Percentiles rank a stretch among this genome's conserved stretches.
Evolutionary conservation across 2,113 vertebrate species (phyloP).

Genomic region (Gallinago media): DNA sequence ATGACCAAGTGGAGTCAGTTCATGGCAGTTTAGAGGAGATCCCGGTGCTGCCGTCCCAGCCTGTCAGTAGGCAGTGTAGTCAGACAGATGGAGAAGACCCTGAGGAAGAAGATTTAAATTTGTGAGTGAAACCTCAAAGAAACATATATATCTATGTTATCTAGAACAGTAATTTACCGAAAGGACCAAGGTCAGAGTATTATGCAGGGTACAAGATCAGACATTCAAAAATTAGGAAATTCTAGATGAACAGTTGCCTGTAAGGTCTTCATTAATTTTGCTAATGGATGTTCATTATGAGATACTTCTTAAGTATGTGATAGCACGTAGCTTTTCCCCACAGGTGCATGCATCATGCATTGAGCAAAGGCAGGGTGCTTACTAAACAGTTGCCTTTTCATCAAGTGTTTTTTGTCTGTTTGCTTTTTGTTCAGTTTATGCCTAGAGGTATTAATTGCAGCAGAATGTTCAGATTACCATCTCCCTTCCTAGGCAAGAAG

Average conservation of each 20-base stretch:
- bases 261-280: background rate
- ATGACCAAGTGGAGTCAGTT: slow-evolving; percentile 62
- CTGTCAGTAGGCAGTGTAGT: slow-evolving; percentile 71
- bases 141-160: background rate
- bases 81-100: slow-evolving; percentile 58
- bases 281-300: background rate
- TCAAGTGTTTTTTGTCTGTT: background rate
- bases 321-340: background rate
- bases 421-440: background rate
- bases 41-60: slow-evolving; percentile 47
- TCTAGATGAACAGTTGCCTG: background rate
- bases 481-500: background rate
- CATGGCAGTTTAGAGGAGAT: slow-evolving; percentile 61
- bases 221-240: background rate
- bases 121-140: slow-evolving; percentile 61
- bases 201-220: background rate
- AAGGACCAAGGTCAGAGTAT: background rate
- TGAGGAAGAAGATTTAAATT: slow-evolving; percentile 51
- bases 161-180: background rate
- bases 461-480: background rate
- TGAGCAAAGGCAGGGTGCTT: background rate
- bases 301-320: background rate
- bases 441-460: background rate
- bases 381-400: background rate
- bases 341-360: fast-evolving